These are phyloP conservation scores for Brachystomella parvula DNA, from an alignment of 1,140 invertebrate species.

Conservation along the genomic window DNA sequence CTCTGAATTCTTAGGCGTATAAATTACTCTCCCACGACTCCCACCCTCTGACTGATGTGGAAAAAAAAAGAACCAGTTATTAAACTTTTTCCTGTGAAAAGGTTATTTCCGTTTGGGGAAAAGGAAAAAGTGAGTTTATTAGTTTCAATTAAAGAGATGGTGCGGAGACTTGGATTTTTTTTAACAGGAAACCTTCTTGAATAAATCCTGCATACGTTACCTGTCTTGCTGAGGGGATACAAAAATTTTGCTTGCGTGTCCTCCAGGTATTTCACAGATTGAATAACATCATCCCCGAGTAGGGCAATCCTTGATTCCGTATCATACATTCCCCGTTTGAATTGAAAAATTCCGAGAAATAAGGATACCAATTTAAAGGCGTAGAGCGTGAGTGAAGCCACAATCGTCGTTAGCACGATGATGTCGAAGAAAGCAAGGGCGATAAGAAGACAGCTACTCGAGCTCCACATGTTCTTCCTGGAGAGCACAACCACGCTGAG, in stretches of 20 bases:
- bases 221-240: neutral
- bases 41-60: no score
- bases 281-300: neutral
- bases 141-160: no score
- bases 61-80: no score
- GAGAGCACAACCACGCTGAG: neutral
- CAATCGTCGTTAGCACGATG: neutral
- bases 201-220: neutral
- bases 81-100: no score
- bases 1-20: no score
- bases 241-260: neutral
- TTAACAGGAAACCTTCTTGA: no score
- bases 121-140: no score
- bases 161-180: no score
- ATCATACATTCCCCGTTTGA: neutral
- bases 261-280: neutral
- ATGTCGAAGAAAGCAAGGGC: conserved; percentile 1
- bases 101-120: no score
- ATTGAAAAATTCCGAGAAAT: neutral
- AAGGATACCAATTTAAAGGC: neutral
- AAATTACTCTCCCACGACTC: no score
- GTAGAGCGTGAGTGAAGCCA: neutral
- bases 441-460: neutral
- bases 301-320: neutral
- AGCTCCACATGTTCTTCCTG: neutral